Conservation (phyloP, 1,140 invertebrate species). For the Halictus rubicundus region DNA sequence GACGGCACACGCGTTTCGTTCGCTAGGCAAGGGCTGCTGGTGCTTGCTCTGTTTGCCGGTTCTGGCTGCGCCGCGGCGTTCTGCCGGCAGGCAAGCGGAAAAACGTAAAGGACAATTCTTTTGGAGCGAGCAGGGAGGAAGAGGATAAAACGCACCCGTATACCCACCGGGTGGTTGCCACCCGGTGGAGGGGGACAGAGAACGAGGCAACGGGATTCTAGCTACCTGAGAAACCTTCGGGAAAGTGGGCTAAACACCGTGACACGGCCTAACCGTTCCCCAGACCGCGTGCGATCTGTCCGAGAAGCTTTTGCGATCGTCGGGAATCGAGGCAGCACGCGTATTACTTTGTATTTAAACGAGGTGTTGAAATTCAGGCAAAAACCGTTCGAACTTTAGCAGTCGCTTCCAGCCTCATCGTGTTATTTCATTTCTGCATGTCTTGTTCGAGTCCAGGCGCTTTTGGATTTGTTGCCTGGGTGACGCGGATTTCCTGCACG, state of each 20-base stretch:
- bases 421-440: no score
- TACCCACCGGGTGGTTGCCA: slow-evolving; percentile 35
- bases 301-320: slow-evolving; percentile 3
- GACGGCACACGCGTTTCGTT: slow-evolving; percentile 39
- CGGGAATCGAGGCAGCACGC: no score
- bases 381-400: no score
- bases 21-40: slow-evolving; percentile 42
- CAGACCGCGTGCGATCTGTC: slow-evolving; percentile 46
- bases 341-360: no score
- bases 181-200: slow-evolving; percentile 19
- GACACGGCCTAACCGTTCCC: slow-evolving; percentile 33
- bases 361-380: no score
- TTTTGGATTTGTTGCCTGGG: no score
- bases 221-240: slow-evolving; percentile 63
- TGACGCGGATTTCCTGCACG: no score
- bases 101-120: slow-evolving; percentile 53
- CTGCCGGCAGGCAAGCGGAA: slow-evolving; percentile 37
- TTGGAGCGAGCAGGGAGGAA: slow-evolving; percentile 13
- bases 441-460: no score
- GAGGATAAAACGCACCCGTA: slow-evolving; percentile 46
- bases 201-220: slow-evolving; percentile 41
- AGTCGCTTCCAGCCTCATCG: no score
- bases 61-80: slow-evolving; percentile 3
- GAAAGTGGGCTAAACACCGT: slow-evolving; percentile 58
- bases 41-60: slow-evolving; percentile 27